A percentile compares a stretch with the other conserved stretches of the same genome.
These are phyloP conservation scores for Stichopus chloronotus DNA, from an alignment of 35 echinoderm and acorn worm species.

Conservation along the genomic window DNA sequence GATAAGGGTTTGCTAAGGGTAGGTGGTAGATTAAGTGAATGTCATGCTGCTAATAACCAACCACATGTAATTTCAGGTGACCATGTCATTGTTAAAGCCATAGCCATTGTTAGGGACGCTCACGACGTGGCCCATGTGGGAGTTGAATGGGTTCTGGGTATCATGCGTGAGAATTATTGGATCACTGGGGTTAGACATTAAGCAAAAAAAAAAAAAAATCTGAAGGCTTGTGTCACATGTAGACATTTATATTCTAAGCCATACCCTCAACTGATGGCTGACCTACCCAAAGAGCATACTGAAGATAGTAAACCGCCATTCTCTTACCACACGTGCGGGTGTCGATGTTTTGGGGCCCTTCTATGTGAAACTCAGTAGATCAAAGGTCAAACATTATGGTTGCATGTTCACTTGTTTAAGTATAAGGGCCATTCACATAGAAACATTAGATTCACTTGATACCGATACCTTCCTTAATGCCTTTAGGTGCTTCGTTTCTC, in stretches of 20 bases:
- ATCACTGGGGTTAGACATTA: slow-evolving; percentile 11
- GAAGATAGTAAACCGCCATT: slow-evolving; percentile 12
- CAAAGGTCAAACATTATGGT: slow-evolving; percentile 24
- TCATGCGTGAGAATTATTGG: background rate
- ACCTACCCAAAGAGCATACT: slow-evolving; percentile 2
- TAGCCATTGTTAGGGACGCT: slow-evolving; percentile 26
- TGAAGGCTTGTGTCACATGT: slow-evolving; percentile 18
- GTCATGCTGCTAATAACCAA: background rate
- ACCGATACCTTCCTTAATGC: slow-evolving; percentile 52
- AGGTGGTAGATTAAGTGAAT: background rate
- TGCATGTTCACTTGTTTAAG: slow-evolving; percentile 43
- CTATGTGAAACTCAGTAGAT: background rate
- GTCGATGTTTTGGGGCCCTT: slow-evolving; percentile 5
- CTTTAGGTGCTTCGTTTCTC: slow-evolving; percentile 31
- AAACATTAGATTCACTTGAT: slow-evolving; percentile 47
- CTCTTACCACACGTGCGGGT: background rate
- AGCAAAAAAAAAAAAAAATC: background rate
- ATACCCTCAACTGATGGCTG: slow-evolving; percentile 4
- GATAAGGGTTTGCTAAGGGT: background rate
- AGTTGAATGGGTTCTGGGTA: slow-evolving; percentile 4
- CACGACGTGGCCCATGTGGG: slow-evolving; percentile 20
- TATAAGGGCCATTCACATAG: slow-evolving; percentile 40
- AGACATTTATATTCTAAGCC: background rate
- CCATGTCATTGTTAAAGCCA: background rate
- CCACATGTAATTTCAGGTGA: background rate